Conservation (phyloP, 2,113 vertebrate species). For the Cinclus cinclus region DNA sequence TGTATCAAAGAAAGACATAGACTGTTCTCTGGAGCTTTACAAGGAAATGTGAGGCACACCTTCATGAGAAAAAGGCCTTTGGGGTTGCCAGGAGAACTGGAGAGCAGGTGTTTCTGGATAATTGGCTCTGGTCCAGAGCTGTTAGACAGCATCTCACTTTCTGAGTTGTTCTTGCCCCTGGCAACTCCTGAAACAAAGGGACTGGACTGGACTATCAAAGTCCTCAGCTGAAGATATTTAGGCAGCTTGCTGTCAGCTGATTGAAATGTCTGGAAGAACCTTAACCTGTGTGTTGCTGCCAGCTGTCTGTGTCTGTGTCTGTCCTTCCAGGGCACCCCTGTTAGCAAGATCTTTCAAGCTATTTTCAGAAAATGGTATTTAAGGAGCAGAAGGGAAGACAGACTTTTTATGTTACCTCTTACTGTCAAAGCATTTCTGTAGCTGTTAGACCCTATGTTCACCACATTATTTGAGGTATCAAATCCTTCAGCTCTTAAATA, state of each 20-base stretch:
- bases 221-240: background rate
- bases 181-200: background rate
- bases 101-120: background rate
- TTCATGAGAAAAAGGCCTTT: background rate
- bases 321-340: background rate
- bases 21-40: background rate
- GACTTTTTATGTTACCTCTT: background rate
- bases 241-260: background rate
- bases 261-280: background rate
- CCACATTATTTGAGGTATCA: background rate
- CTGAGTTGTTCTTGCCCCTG: background rate
- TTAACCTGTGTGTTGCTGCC: background rate
- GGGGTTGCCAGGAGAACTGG: background rate
- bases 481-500: background rate
- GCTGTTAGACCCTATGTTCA: background rate
- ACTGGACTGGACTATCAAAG: background rate
- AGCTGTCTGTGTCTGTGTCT: background rate
- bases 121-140: background rate
- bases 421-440: background rate
- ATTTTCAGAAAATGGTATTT: background rate
- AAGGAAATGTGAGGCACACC: background rate
- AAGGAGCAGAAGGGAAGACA: background rate
- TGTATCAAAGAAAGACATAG: background rate
- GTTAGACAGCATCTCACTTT: background rate
- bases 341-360: background rate